These are phyloP conservation scores for Myotis lucifugus DNA, from an alignment of 2,113 vertebrate species.

Conservation along the genomic window DNA sequence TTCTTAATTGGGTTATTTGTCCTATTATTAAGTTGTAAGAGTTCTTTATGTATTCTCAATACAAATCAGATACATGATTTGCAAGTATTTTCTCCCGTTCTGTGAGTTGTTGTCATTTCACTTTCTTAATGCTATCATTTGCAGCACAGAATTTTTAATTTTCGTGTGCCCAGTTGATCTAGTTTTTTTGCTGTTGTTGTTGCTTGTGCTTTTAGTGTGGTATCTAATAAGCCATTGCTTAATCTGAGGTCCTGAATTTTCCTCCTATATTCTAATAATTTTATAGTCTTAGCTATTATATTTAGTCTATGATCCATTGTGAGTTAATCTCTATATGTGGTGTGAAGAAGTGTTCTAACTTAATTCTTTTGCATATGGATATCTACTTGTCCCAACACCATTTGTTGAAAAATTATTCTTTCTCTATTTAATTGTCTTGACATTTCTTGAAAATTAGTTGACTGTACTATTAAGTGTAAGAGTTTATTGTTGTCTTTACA, in stretches of 20 bases:
- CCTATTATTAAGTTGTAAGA: constrained; percentile 13
- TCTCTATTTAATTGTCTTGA: not conserved
- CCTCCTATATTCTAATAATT: not conserved
- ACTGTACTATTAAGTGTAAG: not conserved
- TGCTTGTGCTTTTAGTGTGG: not conserved
- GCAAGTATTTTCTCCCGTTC: constrained; percentile 25
- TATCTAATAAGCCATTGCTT: not conserved
- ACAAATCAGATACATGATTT: not conserved
- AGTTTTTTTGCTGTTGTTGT: not conserved
- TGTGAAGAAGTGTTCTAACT: not conserved
- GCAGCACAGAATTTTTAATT: constrained; percentile 1
- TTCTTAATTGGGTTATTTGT: not conserved
- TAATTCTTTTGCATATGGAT: constrained; percentile 19
- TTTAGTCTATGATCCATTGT: not conserved
- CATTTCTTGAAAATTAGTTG: not conserved
- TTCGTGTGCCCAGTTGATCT: not conserved
- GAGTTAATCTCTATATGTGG: constrained; percentile 3
- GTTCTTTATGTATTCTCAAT: not conserved
- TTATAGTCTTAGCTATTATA: not conserved
- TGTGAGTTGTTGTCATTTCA: not conserved
- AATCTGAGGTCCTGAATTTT: not conserved
- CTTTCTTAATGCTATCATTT: constrained; percentile 34
- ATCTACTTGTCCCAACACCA: not conserved
- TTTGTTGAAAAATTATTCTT: constrained; percentile 33
- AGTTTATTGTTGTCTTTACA: not conserved